Evolutionary conservation across 1,140 invertebrate species (phyloP), one percentile per base, ranked within the genome.

Genomic region (Physella acuta): DNA sequence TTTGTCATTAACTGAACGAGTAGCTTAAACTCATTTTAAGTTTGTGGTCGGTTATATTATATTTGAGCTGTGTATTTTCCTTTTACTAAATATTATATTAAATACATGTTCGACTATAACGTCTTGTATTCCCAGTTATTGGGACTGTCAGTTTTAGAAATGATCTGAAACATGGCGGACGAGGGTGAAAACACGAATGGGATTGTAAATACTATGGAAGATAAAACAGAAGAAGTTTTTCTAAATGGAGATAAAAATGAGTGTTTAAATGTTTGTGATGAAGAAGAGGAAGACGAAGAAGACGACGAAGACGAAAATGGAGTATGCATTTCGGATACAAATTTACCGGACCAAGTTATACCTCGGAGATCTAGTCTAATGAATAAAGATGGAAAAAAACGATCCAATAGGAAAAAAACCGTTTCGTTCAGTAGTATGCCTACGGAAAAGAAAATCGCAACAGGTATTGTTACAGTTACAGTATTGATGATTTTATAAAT

Each of bases 361-460:
- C 77, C 77, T 28, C 53, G 77, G 49, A 75, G 77, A 69, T 78
- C 77, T 51, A 80, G 79, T 74, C 76, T 80, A 39, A 80, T 80
- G 77, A 78, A 72, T 65, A 79, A 78, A 69, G 76, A 78, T 75
- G 75, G 70, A 30, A 73, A 71, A 62, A 73, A 77, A 70, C 75
- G 75, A 71, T 70, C 75, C 31, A 44, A 44, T 44, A 76, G 80
- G 36, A 84, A 84, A 75, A 84, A 84, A 73, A 82, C 82, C 14
- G 82, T 84, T 30, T 83, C 81, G 8, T 84, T 84, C 63, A 82
- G 80, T 64, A 80, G 80, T 36, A 83, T 82, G 81, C 70, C 70
- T 1, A 79, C 75, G 2, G 85, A 87, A 64, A 83, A 82, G 65
- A 86, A 85, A 75, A 84, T 87, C 68, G 83, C 85, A 51, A 87